phyloP scores from a whole-genome alignment of 2,113 vertebrate species.

The Seriola aureovittata region DNA sequence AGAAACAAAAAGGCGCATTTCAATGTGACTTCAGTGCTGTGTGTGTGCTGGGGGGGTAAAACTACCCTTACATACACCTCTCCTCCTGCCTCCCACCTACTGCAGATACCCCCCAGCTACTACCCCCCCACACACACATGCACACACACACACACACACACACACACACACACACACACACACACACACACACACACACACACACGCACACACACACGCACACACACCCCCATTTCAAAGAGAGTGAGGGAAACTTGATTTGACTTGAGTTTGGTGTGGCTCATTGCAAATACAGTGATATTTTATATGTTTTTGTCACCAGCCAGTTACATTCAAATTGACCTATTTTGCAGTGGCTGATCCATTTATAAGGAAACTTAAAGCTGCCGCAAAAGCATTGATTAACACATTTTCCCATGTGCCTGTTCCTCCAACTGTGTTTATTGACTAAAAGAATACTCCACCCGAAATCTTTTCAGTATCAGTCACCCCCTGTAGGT shows the following conservation, averaged over 20 bases:
- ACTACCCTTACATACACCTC: constrained; percentile 39
- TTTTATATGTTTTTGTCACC: constrained; percentile 2
- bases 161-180: neutral
- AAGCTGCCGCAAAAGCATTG: neutral
- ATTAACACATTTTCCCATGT: neutral
- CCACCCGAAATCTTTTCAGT: neutral
- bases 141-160: neutral
- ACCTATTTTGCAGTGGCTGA: too few species aligned
- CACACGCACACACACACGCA: too few species aligned
- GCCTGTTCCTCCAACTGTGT: neutral
- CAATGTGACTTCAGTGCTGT: constrained; percentile 75
- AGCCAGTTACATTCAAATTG: neutral
- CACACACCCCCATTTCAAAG: constrained; percentile 9
- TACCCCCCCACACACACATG: too few species aligned
- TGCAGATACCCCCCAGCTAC: constrained; percentile 37
- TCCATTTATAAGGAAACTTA: neutral
- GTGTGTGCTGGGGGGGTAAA: constrained; percentile 26
- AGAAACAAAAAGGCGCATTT: constrained; percentile 81
- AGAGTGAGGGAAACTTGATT: constrained; percentile 15
- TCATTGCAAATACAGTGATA: neutral
- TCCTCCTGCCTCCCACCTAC: constrained; percentile 21
- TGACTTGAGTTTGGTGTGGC: too few species aligned
- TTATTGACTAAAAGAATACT: neutral
- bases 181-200: neutral
- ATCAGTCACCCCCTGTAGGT: neutral